phyloP scores from a whole-genome alignment of 2,888 invertebrate species.

The Dascillus cervinus region DNA sequence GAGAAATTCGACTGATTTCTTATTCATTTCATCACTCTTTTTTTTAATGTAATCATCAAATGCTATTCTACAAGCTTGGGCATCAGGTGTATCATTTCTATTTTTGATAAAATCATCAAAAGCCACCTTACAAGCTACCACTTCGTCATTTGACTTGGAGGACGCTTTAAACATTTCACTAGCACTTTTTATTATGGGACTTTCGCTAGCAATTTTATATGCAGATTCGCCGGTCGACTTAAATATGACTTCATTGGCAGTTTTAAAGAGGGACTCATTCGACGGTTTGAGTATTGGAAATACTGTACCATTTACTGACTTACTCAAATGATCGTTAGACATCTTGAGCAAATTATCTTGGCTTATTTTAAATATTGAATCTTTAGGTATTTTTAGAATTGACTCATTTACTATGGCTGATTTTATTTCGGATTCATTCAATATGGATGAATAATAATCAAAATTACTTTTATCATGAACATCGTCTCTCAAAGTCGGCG shows the following conservation, averaged over 20 bases:
- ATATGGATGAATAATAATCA: no score
- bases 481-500: no score
- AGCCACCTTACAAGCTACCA: constrained; percentile 12
- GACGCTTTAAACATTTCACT: no score
- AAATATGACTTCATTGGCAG: constrained; percentile 3
- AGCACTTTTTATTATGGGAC: constrained; percentile 17
- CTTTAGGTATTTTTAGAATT: constrained; percentile 3
- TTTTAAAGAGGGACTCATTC: constrained; percentile 3
- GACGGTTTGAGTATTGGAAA: no score
- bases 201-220: constrained; percentile 23
- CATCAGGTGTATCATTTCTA: constrained; percentile 9
- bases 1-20: constrained; percentile 9
- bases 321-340: no score
- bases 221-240: constrained; percentile 18
- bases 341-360: no score
- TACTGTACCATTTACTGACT: no score
- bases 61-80: constrained; percentile 4
- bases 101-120: constrained; percentile 15
- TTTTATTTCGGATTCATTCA: no score
- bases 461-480: no score
- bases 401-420: no score
- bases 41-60: constrained; percentile 2
- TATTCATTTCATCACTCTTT: constrained; percentile 7
- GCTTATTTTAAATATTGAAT: constrained; percentile 1
- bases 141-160: no score